A percentile compares a stretch with the other conserved stretches of the same genome.
phyloP scores from a whole-genome alignment of 2,113 vertebrate genomes.

The Xyliphius kryptos region DNA sequence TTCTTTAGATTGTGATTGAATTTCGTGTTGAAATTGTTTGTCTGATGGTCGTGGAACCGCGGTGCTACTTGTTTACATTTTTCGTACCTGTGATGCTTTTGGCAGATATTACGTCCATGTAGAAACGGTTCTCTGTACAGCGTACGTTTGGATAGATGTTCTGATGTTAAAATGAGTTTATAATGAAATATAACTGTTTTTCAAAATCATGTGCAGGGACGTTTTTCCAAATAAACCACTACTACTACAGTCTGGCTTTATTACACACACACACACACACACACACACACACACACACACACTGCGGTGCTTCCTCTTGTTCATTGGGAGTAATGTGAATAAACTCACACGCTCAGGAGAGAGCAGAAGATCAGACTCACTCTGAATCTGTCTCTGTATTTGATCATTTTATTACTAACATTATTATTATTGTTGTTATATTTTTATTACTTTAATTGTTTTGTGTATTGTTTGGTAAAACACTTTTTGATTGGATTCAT shows the following conservation, averaged over 20 bases:
- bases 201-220: constrained; percentile 8
- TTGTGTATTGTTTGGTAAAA: no score
- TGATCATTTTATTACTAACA: neutral
- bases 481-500: no score
- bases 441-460: no score
- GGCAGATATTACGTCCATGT: neutral
- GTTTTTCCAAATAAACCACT: constrained; percentile 18
- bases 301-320: neutral
- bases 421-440: neutral
- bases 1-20: constrained; percentile 35
- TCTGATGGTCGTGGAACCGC: constrained; percentile 49
- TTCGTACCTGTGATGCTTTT: constrained; percentile 18
- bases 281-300: constrained; percentile 31
- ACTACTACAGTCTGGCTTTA: constrained; percentile 1
- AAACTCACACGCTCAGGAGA: neutral
- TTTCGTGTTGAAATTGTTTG: constrained; percentile 43
- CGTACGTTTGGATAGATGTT: neutral
- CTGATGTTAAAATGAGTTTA: constrained; percentile 1
- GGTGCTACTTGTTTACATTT: constrained; percentile 57
- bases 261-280: constrained; percentile 10
- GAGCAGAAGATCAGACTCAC: neutral
- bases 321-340: neutral
- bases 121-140: no score
- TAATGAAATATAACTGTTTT: neutral
- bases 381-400: neutral